Evolutionary conservation across 2,888 invertebrate genomes (phyloP).

Genomic region (Anthoptus insignis): DNA sequence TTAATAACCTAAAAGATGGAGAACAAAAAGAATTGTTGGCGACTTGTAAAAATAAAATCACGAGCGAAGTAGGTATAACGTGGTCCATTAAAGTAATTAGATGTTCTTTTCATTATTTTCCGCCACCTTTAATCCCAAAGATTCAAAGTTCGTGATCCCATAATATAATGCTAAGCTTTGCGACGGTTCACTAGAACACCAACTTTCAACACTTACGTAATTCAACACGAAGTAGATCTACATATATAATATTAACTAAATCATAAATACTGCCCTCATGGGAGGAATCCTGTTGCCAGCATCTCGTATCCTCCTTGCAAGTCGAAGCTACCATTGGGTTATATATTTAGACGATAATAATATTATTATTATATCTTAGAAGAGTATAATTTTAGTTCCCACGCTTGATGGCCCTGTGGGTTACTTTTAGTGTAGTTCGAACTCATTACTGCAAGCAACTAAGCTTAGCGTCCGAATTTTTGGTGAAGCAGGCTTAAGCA

Average conservation of each 20-base stretch:
- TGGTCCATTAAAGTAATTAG: constrained; percentile 2
- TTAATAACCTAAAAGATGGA: neutral
- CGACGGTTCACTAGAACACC: neutral
- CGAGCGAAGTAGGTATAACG: neutral
- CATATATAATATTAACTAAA: constrained; percentile 13
- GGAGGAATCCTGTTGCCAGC: constrained; percentile 17
- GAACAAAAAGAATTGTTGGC: neutral
- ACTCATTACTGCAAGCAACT: too few species aligned
- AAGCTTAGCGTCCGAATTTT: too few species aligned
- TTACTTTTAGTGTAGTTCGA: too few species aligned
- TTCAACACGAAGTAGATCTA: neutral
- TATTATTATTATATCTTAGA: too few species aligned
- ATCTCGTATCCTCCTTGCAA: constrained; percentile 8
- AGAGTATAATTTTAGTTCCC: constrained; percentile 13
- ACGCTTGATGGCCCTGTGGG: too few species aligned
- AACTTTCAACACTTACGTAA: constrained; percentile 5
- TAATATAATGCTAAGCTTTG: neutral
- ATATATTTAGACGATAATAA: too few species aligned
- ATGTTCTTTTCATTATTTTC: neutral
- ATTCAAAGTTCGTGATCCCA: neutral
- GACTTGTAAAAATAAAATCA: neutral
- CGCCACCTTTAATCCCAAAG: neutral
- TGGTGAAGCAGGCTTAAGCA: too few species aligned
- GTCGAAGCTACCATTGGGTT: neutral
- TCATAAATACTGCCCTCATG: constrained; percentile 10